These are phyloP conservation scores for Passer domesticus DNA, from an alignment of 2,113 vertebrate species.

Conservation along the genomic window DNA sequence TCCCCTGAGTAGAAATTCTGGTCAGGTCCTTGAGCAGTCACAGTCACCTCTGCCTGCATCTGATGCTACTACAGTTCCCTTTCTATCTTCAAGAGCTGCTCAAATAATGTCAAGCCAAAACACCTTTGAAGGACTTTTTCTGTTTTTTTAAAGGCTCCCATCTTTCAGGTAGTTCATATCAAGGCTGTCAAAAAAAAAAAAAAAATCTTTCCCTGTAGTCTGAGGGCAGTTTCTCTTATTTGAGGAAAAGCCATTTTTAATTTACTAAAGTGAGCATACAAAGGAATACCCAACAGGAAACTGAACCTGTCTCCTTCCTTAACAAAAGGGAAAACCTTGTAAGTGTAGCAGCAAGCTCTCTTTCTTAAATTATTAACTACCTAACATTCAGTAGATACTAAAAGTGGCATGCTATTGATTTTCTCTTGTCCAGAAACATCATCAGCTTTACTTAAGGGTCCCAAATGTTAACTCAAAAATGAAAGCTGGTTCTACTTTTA, in stretches of 20 bases:
- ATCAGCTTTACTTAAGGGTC: neutral
- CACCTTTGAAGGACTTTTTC: neutral
- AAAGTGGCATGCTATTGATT: conserved; percentile 44
- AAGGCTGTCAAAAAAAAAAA: neutral
- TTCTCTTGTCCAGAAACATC: neutral
- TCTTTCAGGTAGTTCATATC: neutral
- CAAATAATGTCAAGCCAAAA: neutral
- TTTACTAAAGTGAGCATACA: neutral
- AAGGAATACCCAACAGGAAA: neutral
- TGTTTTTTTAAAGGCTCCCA: neutral
- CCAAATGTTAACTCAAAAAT: neutral
- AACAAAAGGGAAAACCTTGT: conserved; percentile 1
- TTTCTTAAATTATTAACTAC: conserved; percentile 53
- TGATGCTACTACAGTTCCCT: neutral
- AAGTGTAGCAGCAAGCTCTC: neutral
- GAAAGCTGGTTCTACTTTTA: conserved; percentile 10
- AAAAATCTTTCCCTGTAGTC: neutral
- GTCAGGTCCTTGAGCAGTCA: neutral
- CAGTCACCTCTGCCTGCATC: neutral
- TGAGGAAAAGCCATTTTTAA: conserved; percentile 12
- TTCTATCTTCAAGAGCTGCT: neutral
- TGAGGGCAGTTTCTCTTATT: neutral
- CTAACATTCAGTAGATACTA: conserved; percentile 16
- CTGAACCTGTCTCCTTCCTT: neutral
- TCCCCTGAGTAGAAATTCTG: neutral